Evolutionary conservation across 2,888 invertebrate genomes (phyloP), one percentile per base, ranked within the genome.

Genomic region (Sclerodermus sp.): DNA sequence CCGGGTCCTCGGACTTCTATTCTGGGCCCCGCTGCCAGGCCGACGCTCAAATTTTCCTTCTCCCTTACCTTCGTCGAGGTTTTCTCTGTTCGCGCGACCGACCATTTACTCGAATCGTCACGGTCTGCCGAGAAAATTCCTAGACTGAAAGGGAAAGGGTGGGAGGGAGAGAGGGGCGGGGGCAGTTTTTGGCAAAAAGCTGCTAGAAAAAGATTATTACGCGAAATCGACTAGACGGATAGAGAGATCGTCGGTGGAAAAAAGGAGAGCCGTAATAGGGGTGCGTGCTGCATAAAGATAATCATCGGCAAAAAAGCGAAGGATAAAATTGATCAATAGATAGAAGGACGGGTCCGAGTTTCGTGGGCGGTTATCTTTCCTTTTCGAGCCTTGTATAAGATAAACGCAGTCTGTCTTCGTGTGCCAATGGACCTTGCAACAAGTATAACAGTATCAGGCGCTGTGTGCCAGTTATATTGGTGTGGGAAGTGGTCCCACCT

Each of bases 401-500:
- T 13, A 34, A 23, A 46, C 38, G 43, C n/a, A 16, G n/a, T 32
- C 14, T 45, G 30, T 30, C 30, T 16, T 9, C 45, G 42, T 10
- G 12, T 13, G 29, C 23, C 39, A 30, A 12, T 15, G 42, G 53
- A 55, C 58, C 62, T 62, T 64, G 55, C 47, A 47, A 47, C 46
- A 48, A 18, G 44, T 43, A 49, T 49, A 44, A 45, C 50, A 53
- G 43, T 52, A 36, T 40, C 42, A 45, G 43, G 41, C 40, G 34
- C 6, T 34, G 39, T 49, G 57, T 57, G 54, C 58, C 45, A 60
- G 49, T 60, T 57, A 54, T 45, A 40, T 34, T 34, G 42, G 58
- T 53, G 68, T 67, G 56, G 67, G 68, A 67, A 68, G 68, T 45
- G 31, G 62, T 64, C 53, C 60, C 62, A 58, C 68, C 68, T 62